Conservation (phyloP, 2,888 invertebrate genomes). For the Plagodis pulveraria region DNA sequence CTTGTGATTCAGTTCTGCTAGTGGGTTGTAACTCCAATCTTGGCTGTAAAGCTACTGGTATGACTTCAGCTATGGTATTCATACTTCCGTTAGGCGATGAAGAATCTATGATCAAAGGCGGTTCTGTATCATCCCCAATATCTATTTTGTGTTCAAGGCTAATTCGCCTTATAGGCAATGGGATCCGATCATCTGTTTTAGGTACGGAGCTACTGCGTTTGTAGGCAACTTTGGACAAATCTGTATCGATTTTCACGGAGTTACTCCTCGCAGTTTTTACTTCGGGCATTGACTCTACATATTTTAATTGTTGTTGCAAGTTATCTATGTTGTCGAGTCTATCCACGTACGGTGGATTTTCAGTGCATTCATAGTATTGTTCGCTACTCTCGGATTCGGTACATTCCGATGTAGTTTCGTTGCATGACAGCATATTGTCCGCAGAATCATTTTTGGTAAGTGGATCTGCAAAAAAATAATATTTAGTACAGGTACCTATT, state of each 20-base stretch:
- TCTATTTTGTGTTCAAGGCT: slow-evolving; percentile 81
- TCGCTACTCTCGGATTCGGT: slow-evolving; percentile 83
- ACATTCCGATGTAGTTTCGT: slow-evolving; percentile 81
- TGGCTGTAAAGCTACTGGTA: slow-evolving; percentile 72
- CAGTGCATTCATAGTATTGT: slow-evolving; percentile 79
- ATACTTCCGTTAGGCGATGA: slow-evolving; percentile 75
- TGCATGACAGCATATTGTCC: slow-evolving; percentile 79
- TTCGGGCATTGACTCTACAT: slow-evolving; percentile 61
- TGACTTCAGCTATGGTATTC: slow-evolving; percentile 79
- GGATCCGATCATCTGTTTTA: slow-evolving; percentile 68
- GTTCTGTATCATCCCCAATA: slow-evolving; percentile 79
- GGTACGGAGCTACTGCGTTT: slow-evolving; percentile 77
- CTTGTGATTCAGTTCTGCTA: slow-evolving; percentile 70
- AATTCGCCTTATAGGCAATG: slow-evolving; percentile 67
- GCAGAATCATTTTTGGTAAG: slow-evolving; percentile 78
- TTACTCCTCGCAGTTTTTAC: slow-evolving; percentile 58
- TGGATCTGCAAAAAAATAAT: slow-evolving; percentile 54
- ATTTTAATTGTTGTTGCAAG: slow-evolving; percentile 60
- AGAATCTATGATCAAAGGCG: slow-evolving; percentile 77
- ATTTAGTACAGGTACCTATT: neutral
- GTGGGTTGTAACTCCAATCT: slow-evolving; percentile 64
- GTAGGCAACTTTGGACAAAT: slow-evolving; percentile 73
- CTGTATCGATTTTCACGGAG: slow-evolving; percentile 65
- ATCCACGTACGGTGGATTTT: slow-evolving; percentile 65
- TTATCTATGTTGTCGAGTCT: slow-evolving; percentile 65